Evolutionary conservation across 1,140 invertebrate genomes (phyloP).

Genomic region (Drosophila suzukii): DNA sequence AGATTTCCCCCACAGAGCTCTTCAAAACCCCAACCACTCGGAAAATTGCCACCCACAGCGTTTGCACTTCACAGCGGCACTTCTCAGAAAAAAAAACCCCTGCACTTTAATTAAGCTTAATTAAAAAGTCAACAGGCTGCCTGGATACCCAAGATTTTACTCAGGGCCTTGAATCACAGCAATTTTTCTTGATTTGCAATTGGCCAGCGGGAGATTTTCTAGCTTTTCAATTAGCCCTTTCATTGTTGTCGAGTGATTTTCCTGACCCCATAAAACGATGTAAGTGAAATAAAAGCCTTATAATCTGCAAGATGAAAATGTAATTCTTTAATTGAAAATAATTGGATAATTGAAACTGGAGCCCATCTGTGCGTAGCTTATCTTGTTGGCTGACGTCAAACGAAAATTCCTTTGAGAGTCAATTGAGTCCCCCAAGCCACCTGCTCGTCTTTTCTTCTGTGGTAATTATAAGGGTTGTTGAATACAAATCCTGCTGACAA

Average conservation of each 20-base stretch:
- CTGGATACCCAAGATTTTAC: background rate
- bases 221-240: constrained; percentile 12
- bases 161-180: constrained; percentile 10
- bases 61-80: background rate
- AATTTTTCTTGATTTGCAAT: constrained; percentile 19
- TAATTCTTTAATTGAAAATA: constrained; percentile 34
- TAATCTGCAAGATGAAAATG: constrained; percentile 14
- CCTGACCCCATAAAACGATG: background rate
- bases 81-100: background rate
- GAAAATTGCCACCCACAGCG: background rate
- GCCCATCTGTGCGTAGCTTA: constrained; percentile 32
- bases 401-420: constrained; percentile 11
- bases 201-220: constrained; percentile 2
- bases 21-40: background rate
- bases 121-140: constrained; percentile 42
- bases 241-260: background rate
- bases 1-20: background rate
- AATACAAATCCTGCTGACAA: background rate
- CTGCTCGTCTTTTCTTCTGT: background rate
- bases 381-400: constrained; percentile 11
- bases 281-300: constrained; percentile 4
- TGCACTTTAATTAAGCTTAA: constrained; percentile 8
- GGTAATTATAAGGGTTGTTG: background rate
- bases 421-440: background rate
- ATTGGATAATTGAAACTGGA: constrained; percentile 57